Conservation (phyloP, 2,113 vertebrate species). For the Lasiurus borealis region DNA sequence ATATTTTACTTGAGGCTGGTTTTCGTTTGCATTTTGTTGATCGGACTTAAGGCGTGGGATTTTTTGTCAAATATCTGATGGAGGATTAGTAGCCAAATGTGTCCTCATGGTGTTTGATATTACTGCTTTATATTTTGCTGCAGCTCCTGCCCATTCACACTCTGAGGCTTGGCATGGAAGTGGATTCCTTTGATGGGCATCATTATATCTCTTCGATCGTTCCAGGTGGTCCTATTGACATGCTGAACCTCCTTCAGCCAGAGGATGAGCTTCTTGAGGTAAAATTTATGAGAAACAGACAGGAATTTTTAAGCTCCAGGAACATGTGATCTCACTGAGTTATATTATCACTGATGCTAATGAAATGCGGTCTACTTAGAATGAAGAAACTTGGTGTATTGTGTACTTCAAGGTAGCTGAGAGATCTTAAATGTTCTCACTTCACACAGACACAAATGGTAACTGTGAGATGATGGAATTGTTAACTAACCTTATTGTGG, state of each 20-base stretch:
- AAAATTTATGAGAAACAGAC: constrained; percentile 61
- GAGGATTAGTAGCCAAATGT: neutral
- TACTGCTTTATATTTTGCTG: constrained; percentile 21
- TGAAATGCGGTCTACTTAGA: neutral
- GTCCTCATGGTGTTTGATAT: neutral
- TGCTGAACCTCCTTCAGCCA: constrained; percentile 90
- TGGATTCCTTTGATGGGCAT: constrained; percentile 97
- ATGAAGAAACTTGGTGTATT: neutral
- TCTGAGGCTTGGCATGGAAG: constrained; percentile 94
- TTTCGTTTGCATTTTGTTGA: neutral
- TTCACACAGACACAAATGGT: neutral
- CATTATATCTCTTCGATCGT: constrained; percentile 97
- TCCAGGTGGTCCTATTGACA: constrained; percentile 91
- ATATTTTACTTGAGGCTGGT: neutral
- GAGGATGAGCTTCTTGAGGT: constrained; percentile 99
- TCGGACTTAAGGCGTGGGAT: neutral
- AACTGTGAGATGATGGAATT: neutral
- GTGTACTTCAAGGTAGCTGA: neutral
- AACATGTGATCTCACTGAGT: neutral
- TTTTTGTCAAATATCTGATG: neutral
- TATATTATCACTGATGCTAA: neutral
- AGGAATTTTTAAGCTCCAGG: neutral
- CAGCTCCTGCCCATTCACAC: constrained; percentile 96
- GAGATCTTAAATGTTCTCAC: neutral
- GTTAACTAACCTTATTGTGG: neutral